Evolutionary conservation across 2,797 vertebrate species (phyloP), one percentile per base, ranked within the genome.

Genomic region (Melopsittacus undulatus): DNA sequence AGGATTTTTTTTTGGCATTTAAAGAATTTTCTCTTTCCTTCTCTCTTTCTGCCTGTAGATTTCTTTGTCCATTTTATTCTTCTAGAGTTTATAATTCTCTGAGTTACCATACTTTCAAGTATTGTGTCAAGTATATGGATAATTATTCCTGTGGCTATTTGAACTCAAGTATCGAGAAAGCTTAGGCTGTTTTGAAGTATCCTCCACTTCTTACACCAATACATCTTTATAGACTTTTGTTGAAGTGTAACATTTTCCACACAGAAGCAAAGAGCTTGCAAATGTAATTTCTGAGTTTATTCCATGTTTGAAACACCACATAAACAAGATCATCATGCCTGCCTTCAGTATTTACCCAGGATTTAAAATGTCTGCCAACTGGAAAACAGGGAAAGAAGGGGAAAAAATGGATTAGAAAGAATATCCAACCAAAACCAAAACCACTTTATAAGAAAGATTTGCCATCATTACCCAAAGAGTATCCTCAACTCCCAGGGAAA

Each of bases 61-160:
- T 94, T 82, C 85, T 72, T 63, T 80, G 51, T 56, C 92, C 73
- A 19, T 82, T 90, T 85, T 87, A 77, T 96, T 90, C 74, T 96
- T 80, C 49, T 46, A 45, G 61, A 96, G 61, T 91, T 83, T 92
- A 77, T 87, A 75, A 89, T 80, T 83, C 82, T 90, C 74, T 12
- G 42, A 67, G 81, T 78, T 82, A 80, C 72, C 57, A 19, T 26
- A 66, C 4, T 57, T 91, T 85, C 61, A 86, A 91, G 51, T 82
- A 56, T 9, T 63, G 11, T 86, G 19, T 64, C 91, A 27, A 26
- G 21, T 85, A 84, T 23, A 27, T 5, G 69, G 54, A 66, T 94
- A 95, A 96, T 95, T 93, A 94, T 92, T 96, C 59, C 91, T 95
- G 63, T 82, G 66, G 61, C 42, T 96, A 32, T 83, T 86, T 83